phyloP scores from a whole-genome alignment of 2,797 vertebrate species.

The Schizothorax lantsangensis region DNA sequence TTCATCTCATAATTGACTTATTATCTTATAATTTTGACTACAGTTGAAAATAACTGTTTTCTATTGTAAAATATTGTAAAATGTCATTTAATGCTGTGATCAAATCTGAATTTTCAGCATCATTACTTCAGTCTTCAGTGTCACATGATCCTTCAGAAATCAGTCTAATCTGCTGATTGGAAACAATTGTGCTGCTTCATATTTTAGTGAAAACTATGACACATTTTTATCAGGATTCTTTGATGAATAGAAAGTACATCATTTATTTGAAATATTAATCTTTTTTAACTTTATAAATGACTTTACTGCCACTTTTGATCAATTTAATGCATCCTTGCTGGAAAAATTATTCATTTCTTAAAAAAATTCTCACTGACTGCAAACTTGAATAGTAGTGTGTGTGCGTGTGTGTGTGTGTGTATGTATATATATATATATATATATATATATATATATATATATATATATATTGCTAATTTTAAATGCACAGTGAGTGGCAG shows the following conservation, averaged over 20 bases:
- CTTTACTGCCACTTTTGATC: neutral
- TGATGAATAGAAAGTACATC: neutral
- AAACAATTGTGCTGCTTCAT: neutral
- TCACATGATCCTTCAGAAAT: neutral
- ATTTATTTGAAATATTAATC: neutral
- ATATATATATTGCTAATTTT: neutral
- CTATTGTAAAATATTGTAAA: no score
- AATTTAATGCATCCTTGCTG: neutral
- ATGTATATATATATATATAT: no score
- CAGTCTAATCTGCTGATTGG: neutral
- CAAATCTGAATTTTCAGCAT: neutral
- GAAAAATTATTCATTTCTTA: neutral
- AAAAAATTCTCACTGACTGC: no score
- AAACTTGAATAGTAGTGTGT: no score
- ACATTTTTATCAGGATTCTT: neutral
- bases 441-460: no score
- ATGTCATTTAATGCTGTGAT: neutral
- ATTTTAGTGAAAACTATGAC: no score
- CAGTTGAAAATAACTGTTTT: no score
- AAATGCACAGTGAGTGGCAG: neutral
- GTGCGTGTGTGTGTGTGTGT: no score
- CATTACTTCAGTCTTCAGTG: neutral
- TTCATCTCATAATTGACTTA: no score
- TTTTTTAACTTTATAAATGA: neutral
- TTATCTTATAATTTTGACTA: no score